Conservation (phyloP, 1,140 invertebrate genomes). For the Heliconius hermathena region DNA sequence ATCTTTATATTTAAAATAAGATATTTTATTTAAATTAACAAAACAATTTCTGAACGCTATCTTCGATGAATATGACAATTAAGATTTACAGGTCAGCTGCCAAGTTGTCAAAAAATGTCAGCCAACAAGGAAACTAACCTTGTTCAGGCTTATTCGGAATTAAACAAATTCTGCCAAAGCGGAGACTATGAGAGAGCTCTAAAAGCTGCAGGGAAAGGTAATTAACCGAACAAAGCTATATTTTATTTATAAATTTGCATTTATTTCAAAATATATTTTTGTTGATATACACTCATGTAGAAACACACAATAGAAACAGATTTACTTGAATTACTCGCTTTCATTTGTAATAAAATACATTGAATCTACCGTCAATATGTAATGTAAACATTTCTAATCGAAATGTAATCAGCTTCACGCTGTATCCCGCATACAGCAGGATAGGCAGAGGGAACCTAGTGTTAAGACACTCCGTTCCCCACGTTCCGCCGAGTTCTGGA, state of each 20-base stretch:
- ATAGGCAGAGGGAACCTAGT: too few species aligned
- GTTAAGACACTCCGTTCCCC: too few species aligned
- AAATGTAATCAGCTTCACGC: too few species aligned
- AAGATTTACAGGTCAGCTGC: constrained; percentile 43
- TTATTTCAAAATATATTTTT: neutral
- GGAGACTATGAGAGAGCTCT: constrained; percentile 94
- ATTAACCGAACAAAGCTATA: constrained; percentile 50
- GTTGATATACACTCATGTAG: neutral
- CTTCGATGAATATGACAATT: constrained; percentile 1
- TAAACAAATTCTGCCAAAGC: constrained; percentile 92
- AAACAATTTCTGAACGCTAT: neutral
- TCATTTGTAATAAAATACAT: neutral
- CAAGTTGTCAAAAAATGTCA: constrained; percentile 79
- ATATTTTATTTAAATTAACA: too few species aligned
- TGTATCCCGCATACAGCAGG: too few species aligned
- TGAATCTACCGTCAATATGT: too few species aligned
- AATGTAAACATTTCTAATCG: too few species aligned
- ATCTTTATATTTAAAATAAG: too few species aligned
- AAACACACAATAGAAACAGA: neutral
- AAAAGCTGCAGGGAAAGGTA: constrained; percentile 95
- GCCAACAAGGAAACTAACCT: constrained; percentile 79
- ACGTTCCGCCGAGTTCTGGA: too few species aligned
- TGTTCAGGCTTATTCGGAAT: constrained; percentile 84
- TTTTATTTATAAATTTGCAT: constrained; percentile 32
- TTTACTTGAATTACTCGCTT: neutral